Evolutionary conservation across 2,113 vertebrate species (phyloP).

Genomic region (Cepphus grylle): DNA sequence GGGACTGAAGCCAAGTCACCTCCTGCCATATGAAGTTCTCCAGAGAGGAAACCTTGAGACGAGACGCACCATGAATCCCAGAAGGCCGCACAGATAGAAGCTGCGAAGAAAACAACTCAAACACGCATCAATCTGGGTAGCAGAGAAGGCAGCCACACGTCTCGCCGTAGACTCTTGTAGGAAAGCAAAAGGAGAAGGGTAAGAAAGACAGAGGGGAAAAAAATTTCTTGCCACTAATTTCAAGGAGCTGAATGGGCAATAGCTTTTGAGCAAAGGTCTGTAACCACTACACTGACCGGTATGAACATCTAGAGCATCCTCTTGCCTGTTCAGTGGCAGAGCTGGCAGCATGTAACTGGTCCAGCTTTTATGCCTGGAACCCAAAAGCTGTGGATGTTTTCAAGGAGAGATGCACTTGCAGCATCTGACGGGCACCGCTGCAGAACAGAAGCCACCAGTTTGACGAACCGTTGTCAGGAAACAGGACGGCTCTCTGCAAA

Average conservation of each 20-base stretch:
- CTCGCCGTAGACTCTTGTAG: rapidly evolving
- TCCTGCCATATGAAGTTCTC: background rate
- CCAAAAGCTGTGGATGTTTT: background rate
- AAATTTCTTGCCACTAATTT: background rate
- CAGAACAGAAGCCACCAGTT: background rate
- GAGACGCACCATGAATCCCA: background rate
- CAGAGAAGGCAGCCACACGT: background rate
- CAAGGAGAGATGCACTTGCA: background rate
- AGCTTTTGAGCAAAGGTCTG: background rate
- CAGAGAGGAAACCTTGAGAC: background rate
- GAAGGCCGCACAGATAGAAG: background rate
- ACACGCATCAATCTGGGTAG: background rate
- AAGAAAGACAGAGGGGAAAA: background rate
- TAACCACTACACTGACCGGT: background rate
- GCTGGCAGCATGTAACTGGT: rapidly evolving
- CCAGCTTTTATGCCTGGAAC: background rate
- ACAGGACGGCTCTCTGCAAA: background rate
- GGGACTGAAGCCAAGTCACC: background rate
- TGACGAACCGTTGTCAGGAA: rapidly evolving
- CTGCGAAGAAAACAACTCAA: rapidly evolving
- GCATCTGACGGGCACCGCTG: background rate
- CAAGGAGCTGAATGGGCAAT: background rate
- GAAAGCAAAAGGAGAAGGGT: background rate
- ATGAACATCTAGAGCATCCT: background rate
- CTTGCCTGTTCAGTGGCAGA: background rate